A percentile compares a stretch with the other conserved stretches of the same genome.
Evolutionary conservation across 2,113 vertebrate genomes (phyloP).

Genomic region (Osmerus mordax): DNA sequence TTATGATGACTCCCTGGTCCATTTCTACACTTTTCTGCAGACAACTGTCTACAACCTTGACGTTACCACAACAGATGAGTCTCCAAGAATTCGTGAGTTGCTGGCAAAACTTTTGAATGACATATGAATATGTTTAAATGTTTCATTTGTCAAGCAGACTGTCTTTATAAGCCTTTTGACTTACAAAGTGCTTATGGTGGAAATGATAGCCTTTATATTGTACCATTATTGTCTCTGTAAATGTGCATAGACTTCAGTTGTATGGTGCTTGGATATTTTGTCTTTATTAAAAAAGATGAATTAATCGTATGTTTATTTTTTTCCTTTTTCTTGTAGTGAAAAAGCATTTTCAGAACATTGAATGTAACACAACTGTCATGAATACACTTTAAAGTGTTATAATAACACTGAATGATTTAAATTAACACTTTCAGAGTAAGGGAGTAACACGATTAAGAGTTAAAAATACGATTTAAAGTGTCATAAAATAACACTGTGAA

Average conservation of each 20-base stretch:
- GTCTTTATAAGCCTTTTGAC: conserved; percentile 9
- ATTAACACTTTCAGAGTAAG: background rate
- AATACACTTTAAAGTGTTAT: background rate
- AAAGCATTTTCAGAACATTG: background rate
- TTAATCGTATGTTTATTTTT: background rate
- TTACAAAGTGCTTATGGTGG: conserved; percentile 15
- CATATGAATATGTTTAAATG: no score
- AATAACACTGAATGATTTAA: background rate
- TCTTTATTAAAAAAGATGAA: background rate
- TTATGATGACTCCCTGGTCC: no score
- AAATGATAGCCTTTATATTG: conserved; percentile 2
- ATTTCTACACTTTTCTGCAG: no score
- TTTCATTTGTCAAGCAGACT: background rate
- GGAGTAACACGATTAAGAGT: background rate
- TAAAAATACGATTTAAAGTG: conserved; percentile 2
- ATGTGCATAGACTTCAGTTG: background rate
- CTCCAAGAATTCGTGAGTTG: no score
- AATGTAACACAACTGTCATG: background rate
- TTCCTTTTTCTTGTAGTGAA: background rate
- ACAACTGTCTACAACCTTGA: no score
- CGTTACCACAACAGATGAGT: no score
- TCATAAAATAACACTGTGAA: background rate
- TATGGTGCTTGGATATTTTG: background rate
- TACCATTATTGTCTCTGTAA: conserved; percentile 1
- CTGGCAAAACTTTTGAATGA: no score